A percentile compares a stretch with the other conserved stretches of the same genome.
phyloP scores from a whole-genome alignment of 2,888 invertebrate genomes.

The Aplocera efformata region DNA sequence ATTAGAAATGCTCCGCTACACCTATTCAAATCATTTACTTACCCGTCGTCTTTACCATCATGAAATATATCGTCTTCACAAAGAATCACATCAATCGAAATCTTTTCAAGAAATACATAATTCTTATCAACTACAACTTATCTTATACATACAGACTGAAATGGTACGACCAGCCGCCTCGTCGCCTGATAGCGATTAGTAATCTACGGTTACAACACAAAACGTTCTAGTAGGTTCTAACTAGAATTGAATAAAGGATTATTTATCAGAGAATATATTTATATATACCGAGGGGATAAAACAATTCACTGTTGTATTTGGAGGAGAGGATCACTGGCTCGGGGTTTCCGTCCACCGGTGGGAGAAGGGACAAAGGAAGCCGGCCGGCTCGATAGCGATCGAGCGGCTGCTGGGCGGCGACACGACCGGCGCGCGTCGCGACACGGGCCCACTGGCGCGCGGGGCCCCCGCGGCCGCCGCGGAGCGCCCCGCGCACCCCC shows the following conservation, averaged over 20 bases:
- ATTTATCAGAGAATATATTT: slow-evolving; percentile 1
- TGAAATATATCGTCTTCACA: not conserved
- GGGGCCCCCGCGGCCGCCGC: slow-evolving; percentile 67
- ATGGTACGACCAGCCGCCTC: slow-evolving; percentile 24
- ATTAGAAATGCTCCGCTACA: slow-evolving; percentile 4
- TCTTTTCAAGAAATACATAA: slow-evolving; percentile 21
- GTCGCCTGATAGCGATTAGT: slow-evolving; percentile 31
- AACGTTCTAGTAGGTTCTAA: slow-evolving; percentile 34
- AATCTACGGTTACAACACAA: slow-evolving; percentile 30
- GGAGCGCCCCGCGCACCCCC: slow-evolving; percentile 60
- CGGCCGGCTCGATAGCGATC: slow-evolving; percentile 54
- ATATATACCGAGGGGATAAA: not conserved
- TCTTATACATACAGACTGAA: slow-evolving; percentile 23
- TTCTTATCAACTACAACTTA: slow-evolving; percentile 25
- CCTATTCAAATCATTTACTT: slow-evolving; percentile 5
- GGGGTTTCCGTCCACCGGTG: slow-evolving; percentile 31
- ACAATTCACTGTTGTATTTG: not conserved
- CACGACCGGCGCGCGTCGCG: slow-evolving; percentile 46
- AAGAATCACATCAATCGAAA: slow-evolving; percentile 18
- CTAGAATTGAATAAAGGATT: slow-evolving; percentile 24
- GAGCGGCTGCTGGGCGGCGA: slow-evolving; percentile 44
- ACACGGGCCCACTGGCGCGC: slow-evolving; percentile 63
- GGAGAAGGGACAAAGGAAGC: slow-evolving; percentile 70
- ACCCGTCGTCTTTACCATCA: not conserved
- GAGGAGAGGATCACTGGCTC: slow-evolving; percentile 5